A percentile compares a stretch with the other conserved stretches of the same genome.
Conservation (phyloP, 1,140 invertebrate species). For the Drosophila paulistorum region DNA sequence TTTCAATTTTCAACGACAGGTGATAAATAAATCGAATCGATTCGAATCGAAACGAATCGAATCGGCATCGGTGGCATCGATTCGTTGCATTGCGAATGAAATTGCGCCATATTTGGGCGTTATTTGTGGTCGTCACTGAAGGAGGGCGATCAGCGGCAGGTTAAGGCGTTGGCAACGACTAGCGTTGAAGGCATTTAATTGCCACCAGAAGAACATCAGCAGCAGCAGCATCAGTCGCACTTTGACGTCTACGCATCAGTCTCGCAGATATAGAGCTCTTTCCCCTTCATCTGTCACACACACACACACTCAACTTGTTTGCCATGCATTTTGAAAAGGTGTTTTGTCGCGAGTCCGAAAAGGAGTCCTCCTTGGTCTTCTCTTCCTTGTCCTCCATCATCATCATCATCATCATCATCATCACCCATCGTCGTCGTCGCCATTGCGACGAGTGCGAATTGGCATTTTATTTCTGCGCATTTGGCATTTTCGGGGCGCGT, state of each 20-base stretch:
- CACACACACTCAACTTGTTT: background rate
- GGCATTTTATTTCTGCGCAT: constrained; percentile 77
- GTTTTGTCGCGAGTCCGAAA: constrained; percentile 56
- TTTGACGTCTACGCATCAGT: constrained; percentile 67
- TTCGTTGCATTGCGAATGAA: constrained; percentile 76
- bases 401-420: background rate
- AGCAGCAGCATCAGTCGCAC: constrained; percentile 22
- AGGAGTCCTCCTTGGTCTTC: constrained; percentile 3
- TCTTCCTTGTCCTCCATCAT: constrained; percentile 22
- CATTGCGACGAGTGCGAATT: constrained; percentile 66
- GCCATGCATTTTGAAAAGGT: constrained; percentile 50
- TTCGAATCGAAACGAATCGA: constrained; percentile 73
- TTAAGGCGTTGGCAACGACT: constrained; percentile 65
- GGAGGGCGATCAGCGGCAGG: constrained; percentile 26
- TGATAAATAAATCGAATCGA: constrained; percentile 81
- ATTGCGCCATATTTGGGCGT: constrained; percentile 81
- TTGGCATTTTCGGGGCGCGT: constrained; percentile 71
- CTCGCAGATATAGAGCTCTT: background rate
- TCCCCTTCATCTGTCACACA: background rate
- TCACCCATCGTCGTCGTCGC: background rate
- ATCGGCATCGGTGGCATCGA: constrained; percentile 44
- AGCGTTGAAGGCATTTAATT: constrained; percentile 71
- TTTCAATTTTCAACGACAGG: constrained; percentile 82
- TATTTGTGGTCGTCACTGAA: constrained; percentile 62
- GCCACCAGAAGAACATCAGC: constrained; percentile 49